Evolutionary conservation across 2,113 vertebrate species (phyloP).

Genomic region (Leucopsar rothschildi): DNA sequence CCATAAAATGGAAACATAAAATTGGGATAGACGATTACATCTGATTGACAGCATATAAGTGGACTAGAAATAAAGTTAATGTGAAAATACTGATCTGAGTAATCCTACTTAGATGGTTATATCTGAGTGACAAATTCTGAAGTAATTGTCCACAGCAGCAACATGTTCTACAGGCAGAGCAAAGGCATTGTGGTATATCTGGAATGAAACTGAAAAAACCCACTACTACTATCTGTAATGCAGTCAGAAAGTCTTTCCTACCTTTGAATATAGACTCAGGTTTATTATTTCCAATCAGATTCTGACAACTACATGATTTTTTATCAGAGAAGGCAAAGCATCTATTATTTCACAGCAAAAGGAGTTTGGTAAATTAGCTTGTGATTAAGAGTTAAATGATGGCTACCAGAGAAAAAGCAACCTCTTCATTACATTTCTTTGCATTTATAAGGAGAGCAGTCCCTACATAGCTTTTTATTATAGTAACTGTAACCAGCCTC

Average conservation of each 20-base stretch:
- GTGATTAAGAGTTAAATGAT: not conserved
- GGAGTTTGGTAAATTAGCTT: not conserved
- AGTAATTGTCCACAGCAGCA: not conserved
- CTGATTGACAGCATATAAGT: not conserved
- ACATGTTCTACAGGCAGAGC: fast-evolving
- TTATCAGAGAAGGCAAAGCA: not conserved
- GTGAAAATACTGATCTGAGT: not conserved
- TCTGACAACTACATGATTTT: not conserved
- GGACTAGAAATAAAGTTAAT: slow-evolving; percentile 12
- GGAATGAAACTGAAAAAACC: not conserved
- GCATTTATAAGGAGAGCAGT: not conserved
- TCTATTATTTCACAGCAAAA: not conserved
- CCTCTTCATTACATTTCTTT: not conserved
- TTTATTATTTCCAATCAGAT: not conserved
- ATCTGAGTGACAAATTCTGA: not conserved
- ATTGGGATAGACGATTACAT: not conserved
- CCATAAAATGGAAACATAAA: not conserved
- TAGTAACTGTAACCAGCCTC: not conserved
- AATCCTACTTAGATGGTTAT: not conserved
- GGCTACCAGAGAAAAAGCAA: not conserved
- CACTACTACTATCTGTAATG: not conserved
- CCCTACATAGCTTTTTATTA: not conserved
- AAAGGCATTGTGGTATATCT: not conserved
- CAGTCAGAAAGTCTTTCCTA: not conserved
- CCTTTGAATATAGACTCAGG: not conserved